Conservation (phyloP, 2,113 vertebrate species). For the Dasyornis broadbenti region DNA sequence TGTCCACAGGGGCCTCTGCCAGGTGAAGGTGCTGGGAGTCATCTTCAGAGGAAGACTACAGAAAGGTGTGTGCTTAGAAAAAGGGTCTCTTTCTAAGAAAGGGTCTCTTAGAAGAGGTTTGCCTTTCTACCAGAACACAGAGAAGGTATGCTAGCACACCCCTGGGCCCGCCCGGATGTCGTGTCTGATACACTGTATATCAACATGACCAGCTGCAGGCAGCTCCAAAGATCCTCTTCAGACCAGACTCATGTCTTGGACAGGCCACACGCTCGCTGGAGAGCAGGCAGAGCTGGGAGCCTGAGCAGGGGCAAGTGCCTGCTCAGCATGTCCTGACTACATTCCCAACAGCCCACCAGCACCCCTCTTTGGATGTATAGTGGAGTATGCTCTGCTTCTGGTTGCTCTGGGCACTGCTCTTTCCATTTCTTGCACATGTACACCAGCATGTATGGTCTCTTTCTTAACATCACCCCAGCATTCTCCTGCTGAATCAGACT, state of each 20-base stretch:
- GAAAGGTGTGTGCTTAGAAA: neutral
- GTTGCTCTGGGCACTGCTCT: neutral
- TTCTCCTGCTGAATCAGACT: neutral
- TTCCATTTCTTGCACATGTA: neutral
- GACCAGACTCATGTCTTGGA: neutral
- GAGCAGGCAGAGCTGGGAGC: neutral
- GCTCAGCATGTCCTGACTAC: neutral
- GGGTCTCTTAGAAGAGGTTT: neutral
- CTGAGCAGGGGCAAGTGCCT: neutral
- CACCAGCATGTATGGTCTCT: neutral
- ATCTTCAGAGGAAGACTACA: neutral
- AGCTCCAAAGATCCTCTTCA: neutral
- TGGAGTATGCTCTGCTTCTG: neutral
- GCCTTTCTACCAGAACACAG: neutral
- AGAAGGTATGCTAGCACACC: neutral
- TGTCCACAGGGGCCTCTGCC: neutral
- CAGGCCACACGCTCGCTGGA: neutral
- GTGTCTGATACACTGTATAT: rapidly evolving
- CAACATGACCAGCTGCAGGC: neutral
- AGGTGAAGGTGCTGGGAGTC: neutral
- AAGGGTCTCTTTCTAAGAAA: neutral
- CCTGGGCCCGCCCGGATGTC: neutral
- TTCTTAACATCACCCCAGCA: neutral
- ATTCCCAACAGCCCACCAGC: neutral
- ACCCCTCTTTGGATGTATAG: neutral